Evolutionary conservation across 2,888 invertebrate genomes (phyloP).

Genomic region (Meloe dianella): DNA sequence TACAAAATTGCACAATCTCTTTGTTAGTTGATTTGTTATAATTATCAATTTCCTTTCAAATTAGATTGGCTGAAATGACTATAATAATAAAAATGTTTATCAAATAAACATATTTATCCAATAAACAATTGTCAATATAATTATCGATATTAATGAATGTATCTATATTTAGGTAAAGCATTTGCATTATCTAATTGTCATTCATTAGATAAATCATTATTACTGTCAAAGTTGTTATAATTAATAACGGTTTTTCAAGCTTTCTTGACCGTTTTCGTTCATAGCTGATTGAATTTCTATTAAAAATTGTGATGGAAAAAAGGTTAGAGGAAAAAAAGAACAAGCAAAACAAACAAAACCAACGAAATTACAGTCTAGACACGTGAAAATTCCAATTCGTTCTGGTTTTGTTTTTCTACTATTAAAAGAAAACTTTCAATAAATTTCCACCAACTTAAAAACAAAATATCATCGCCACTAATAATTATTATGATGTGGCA

Average conservation of each 20-base stretch:
- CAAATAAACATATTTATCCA: neutral
- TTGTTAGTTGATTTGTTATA: slow-evolving; percentile 4
- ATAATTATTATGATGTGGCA: neutral
- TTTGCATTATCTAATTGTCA: no score
- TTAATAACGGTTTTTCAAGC: neutral
- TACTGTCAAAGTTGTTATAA: neutral
- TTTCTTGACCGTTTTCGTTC: neutral
- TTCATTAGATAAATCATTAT: neutral
- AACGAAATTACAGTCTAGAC: neutral
- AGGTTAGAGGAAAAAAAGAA: no score
- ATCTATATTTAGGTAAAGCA: no score
- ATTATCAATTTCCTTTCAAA: slow-evolving; percentile 5
- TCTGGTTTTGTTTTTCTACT: no score
- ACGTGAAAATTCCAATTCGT: neutral
- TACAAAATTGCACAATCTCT: slow-evolving; percentile 2
- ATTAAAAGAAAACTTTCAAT: neutral
- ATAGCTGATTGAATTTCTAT: neutral
- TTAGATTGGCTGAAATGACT: neutral
- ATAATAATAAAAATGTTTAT: neutral
- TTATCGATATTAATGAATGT: neutral
- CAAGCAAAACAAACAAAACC: no score
- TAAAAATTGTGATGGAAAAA: no score
- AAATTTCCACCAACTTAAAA: neutral
- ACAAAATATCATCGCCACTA: neutral
- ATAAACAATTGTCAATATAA: neutral